Conservation (phyloP, 2,797 vertebrate species). For the Bovichtus variegatus region DNA sequence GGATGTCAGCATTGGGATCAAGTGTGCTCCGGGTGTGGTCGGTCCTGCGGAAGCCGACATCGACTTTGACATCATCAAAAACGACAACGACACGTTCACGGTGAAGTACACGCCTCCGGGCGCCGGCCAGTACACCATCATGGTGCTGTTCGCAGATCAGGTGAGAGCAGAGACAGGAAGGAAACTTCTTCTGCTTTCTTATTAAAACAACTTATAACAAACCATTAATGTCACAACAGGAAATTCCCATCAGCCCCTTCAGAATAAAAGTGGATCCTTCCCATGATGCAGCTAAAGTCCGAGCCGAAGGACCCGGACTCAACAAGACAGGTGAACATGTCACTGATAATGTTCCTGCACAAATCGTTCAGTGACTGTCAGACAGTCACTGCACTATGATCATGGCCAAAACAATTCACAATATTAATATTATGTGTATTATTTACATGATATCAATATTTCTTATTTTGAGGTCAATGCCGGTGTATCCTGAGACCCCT, state of each 20-base stretch:
- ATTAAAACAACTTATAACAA: neutral
- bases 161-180: constrained; percentile 69
- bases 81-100: constrained; percentile 97
- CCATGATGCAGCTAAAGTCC: constrained; percentile 93
- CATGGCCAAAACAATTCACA: too few species aligned
- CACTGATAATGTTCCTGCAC: neutral
- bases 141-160: constrained; percentile 97
- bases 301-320: constrained; percentile 93
- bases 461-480: too few species aligned
- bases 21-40: constrained; percentile 92
- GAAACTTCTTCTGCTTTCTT: neutral
- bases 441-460: too few species aligned
- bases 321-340: constrained; percentile 84
- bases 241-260: constrained; percentile 96
- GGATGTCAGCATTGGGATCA: constrained; percentile 95
- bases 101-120: constrained; percentile 94
- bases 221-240: constrained; percentile 77
- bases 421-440: too few species aligned
- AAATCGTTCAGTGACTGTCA: too few species aligned
- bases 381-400: too few species aligned
- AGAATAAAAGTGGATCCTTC: constrained; percentile 96
- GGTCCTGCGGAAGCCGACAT: constrained; percentile 93
- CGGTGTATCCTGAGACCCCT: too few species aligned
- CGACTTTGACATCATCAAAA: constrained; percentile 96
- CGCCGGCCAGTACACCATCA: constrained; percentile 93